Conservation (phyloP, 1,140 invertebrate species). For the Brachionus sp. region DNA sequence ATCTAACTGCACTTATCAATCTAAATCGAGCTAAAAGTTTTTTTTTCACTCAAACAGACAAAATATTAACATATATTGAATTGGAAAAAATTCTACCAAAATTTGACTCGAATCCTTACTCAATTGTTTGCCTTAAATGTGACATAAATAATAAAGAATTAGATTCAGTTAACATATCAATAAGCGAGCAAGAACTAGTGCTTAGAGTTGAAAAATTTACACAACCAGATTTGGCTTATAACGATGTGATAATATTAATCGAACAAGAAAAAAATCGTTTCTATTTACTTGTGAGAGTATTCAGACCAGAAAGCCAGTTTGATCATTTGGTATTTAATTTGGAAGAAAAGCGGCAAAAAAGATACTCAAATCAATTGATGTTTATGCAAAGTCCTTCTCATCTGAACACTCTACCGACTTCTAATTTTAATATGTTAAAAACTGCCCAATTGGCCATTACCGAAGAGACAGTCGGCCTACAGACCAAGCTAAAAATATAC, state of each 20-base stretch:
- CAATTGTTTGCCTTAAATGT: background rate
- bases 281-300: background rate
- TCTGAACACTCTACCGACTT: background rate
- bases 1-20: background rate
- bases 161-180: background rate
- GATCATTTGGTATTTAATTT: constrained; percentile 20
- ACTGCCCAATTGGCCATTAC: constrained; percentile 34
- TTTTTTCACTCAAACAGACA: background rate
- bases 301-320: background rate
- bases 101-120: background rate
- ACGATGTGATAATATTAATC: background rate
- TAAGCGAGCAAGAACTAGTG: background rate
- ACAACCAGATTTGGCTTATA: background rate
- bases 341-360: background rate
- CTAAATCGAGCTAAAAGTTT: background rate
- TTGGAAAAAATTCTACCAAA: background rate
- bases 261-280: background rate
- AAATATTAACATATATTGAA: background rate
- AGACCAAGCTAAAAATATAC: constrained; percentile 44
- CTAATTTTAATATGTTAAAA: constrained; percentile 37
- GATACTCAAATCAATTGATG: background rate
- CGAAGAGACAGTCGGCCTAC: constrained; percentile 39
- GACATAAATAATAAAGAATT: background rate
- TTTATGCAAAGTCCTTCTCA: background rate
- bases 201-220: background rate